A percentile compares a stretch with the other conserved stretches of the same genome.
These are phyloP conservation scores for Trichomalopsis sarcophagae DNA, from an alignment of 1,140 invertebrate species.

Conservation along the genomic window DNA sequence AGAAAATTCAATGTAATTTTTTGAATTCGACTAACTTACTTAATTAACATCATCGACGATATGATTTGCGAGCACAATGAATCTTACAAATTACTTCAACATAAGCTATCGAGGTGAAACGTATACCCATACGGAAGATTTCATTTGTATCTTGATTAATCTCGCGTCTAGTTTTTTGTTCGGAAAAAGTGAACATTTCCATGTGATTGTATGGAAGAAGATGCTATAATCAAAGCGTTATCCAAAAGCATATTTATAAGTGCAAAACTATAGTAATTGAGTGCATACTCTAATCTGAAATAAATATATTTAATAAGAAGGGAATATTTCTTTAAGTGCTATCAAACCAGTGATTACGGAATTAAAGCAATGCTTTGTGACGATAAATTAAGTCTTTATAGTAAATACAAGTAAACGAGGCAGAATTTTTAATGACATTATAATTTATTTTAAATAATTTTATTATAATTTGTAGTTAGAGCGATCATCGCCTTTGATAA, in stretches of 20 bases:
- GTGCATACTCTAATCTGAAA: background rate
- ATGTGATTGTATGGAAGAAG: background rate
- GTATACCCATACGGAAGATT: background rate
- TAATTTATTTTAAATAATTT: slow-evolving; percentile 57
- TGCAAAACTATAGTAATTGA: too few relatives aligned
- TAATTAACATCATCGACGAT: too few relatives aligned
- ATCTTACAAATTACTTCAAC: too few relatives aligned
- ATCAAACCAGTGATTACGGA: background rate
- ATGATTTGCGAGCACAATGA: too few relatives aligned
- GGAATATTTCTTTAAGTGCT: background rate
- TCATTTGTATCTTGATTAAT: background rate
- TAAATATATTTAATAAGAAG: background rate
- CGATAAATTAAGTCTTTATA: background rate
- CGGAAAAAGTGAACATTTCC: too few relatives aligned
- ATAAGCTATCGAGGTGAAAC: background rate
- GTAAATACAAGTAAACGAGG: background rate
- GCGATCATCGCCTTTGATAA: slow-evolving; percentile 28
- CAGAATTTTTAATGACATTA: slow-evolving; percentile 26
- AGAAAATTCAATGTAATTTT: background rate
- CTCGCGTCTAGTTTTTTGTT: too few relatives aligned
- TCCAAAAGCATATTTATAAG: too few relatives aligned
- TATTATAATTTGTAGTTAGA: slow-evolving; percentile 51
- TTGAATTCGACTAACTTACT: background rate
- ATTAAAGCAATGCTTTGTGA: background rate
- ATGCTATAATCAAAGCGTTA: too few relatives aligned